Evolutionary conservation across 2,113 vertebrate genomes (phyloP).

Genomic region (Colistium nudipinnis): DNA sequence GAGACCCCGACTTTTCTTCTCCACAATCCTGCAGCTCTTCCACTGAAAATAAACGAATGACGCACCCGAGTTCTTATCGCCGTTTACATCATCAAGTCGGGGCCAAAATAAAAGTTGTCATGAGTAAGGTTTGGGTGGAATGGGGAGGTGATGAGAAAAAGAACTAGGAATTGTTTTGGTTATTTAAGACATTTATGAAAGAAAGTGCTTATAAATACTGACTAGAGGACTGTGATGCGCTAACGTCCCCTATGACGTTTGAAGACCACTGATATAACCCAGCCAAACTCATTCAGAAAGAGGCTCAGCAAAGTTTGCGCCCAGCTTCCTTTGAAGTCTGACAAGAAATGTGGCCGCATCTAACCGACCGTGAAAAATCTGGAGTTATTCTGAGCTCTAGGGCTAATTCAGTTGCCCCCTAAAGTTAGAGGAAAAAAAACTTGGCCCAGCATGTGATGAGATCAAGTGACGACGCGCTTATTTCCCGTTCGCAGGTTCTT

Average conservation of each 20-base stretch:
- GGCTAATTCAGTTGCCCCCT: not conserved
- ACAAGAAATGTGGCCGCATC: not conserved
- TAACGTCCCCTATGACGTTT: not conserved
- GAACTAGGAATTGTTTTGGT: not conserved
- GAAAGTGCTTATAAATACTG: too few relatives aligned
- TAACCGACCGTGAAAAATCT: slow-evolving; percentile 1
- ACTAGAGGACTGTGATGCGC: not conserved
- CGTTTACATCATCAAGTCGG: not conserved
- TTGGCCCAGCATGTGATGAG: not conserved
- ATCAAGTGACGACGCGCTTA: slow-evolving; percentile 2
- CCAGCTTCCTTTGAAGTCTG: not conserved
- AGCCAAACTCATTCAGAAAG: not conserved
- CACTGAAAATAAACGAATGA: not conserved
- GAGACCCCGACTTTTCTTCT: not conserved
- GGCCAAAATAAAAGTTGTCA: not conserved
- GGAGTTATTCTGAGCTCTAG: not conserved
- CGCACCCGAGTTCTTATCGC: not conserved
- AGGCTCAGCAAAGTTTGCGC: not conserved
- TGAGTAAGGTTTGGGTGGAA: not conserved
- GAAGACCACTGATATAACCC: not conserved
- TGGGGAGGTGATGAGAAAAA: not conserved
- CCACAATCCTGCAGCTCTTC: not conserved
- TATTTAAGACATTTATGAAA: too few relatives aligned
- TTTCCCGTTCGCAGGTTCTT: slow-evolving; percentile 57
- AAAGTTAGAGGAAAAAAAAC: slow-evolving; percentile 8